These are phyloP conservation scores for Tolypeutes matacus DNA, from an alignment of 2,797 vertebrate species.

Conservation along the genomic window DNA sequence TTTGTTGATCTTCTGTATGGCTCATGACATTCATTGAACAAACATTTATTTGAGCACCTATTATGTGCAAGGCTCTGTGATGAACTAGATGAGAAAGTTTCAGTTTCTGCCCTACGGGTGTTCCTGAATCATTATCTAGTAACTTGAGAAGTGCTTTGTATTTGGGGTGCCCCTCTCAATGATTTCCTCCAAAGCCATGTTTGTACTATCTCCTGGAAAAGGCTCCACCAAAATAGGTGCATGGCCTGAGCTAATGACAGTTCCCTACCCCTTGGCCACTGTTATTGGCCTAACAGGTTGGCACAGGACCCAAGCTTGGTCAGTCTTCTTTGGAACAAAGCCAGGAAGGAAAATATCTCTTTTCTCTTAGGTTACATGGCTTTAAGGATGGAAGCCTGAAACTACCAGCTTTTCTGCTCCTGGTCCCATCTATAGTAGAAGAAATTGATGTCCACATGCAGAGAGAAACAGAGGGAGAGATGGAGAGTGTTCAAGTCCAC, in stretches of 20 bases:
- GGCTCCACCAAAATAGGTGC: too few species aligned
- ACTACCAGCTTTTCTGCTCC: background rate
- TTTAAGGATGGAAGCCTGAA: background rate
- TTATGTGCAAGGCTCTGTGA: background rate
- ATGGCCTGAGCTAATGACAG: background rate
- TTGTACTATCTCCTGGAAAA: background rate
- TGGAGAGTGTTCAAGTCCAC: background rate
- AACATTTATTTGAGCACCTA: background rate
- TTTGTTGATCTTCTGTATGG: background rate
- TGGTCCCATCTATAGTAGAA: background rate
- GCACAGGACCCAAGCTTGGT: background rate
- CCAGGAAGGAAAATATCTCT: background rate
- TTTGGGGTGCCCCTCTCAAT: background rate
- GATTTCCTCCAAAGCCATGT: background rate
- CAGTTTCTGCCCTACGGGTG: background rate
- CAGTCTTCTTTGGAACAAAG: background rate
- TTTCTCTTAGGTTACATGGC: background rate
- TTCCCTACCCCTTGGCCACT: background rate
- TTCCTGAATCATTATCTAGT: background rate
- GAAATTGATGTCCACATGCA: background rate
- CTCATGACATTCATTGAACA: background rate
- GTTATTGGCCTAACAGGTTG: background rate
- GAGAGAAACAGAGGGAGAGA: background rate
- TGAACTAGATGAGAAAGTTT: background rate
- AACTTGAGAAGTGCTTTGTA: background rate